Evolutionary conservation across 1,140 invertebrate genomes (phyloP).

Genomic region (Sesamia nonagrioides): DNA sequence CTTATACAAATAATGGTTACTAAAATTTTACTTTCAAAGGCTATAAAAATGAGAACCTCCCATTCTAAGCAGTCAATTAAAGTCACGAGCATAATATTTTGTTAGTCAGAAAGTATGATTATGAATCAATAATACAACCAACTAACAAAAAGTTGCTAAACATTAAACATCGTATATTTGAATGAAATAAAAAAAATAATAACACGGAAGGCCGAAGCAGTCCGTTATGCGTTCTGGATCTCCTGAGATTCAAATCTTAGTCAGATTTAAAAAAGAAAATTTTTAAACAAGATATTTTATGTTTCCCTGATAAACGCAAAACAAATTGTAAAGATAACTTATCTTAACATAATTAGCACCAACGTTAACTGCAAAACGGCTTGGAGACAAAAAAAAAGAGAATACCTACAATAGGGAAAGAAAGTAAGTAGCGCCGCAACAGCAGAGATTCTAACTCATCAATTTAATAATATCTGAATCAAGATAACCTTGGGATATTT

Average conservation of each 20-base stretch:
- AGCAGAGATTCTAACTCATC: neutral
- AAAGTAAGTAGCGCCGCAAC: neutral
- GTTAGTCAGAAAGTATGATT: conserved; percentile 4
- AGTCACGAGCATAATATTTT: neutral
- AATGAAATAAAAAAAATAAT: too few relatives aligned
- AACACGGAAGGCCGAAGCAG: neutral
- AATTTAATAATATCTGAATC: conserved; percentile 35
- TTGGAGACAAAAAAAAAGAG: neutral
- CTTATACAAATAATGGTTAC: conserved; percentile 33
- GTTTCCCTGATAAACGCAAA: neutral
- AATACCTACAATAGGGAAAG: neutral
- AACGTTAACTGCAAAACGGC: neutral
- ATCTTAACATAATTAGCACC: neutral
- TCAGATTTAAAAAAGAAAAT: neutral
- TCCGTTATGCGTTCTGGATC: neutral
- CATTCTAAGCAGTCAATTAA: conserved; percentile 4
- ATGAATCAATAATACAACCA: conserved; percentile 8
- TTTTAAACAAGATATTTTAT: neutral
- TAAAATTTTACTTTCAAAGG: conserved; percentile 17
- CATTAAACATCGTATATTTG: neutral
- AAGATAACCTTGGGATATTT: conserved; percentile 42
- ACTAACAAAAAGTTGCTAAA: neutral
- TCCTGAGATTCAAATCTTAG: neutral
- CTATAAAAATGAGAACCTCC: conserved; percentile 19
- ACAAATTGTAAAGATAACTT: conserved; percentile 3